Evolutionary conservation across 2,797 vertebrate species (phyloP), one percentile per base, ranked within the genome.

Genomic region (Peromyscus melanophrys): DNA sequence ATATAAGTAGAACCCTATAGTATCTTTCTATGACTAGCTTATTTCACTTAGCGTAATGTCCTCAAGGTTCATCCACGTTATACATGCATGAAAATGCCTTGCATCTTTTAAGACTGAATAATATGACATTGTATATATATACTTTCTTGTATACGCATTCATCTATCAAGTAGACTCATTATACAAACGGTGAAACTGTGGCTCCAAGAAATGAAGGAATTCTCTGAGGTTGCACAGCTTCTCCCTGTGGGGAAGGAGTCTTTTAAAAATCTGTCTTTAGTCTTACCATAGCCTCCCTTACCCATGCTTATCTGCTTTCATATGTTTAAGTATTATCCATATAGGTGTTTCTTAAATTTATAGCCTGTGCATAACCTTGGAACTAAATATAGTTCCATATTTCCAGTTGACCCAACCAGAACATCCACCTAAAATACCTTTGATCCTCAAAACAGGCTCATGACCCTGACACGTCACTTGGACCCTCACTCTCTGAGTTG

Each of bases 281-380:
- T 90, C 52, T 92, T 73, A 31, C 85, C 8, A 6, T 27, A 37
- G 4, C 7, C 34, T 31, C 40, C 10, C 6, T 11, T 14, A 8
- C 52, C 37, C 91, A 78, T 69, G 34, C 23, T 85, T 46, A 27
- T 34, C 67, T 82, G 67, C 75, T 57, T 43, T 80, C 76, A 84
- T 46, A 83, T 59, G 80, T 96, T 92, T 31, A 86, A 90, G 97
- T 98, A 97, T 96, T 96, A 97, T 96, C 16, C 94, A 76, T 52
- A 57, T 77, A 71, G 59, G 21, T n/a, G 11, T 92, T 94, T 89
- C 65, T 93, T 76, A 76, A 52, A 57, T 67, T 49, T 81, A 29
- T 75, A 73, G 61, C 27, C 76, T 77, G n/a, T 55, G n/a, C 12
- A 90, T 52, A 93, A 55, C 6, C n/a, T 96, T 90, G 52, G 27